Conservation (phyloP, 2,797 vertebrate species). For the Acipenser ruthenus region DNA sequence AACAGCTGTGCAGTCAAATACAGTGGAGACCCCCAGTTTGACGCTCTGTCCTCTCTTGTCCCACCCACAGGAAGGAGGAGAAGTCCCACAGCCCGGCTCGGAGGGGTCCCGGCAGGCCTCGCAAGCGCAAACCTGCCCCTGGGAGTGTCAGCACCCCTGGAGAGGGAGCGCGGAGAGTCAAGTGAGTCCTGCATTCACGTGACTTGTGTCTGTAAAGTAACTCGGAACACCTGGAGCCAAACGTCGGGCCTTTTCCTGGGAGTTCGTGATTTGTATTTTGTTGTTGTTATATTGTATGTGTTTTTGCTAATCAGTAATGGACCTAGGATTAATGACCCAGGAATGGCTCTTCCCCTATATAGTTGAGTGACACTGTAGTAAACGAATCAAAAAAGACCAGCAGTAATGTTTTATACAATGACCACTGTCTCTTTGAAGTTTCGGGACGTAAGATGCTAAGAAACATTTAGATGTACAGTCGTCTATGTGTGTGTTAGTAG, state of each 20-base stretch:
- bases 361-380: no score
- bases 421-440: no score
- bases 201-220: not conserved
- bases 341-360: no score
- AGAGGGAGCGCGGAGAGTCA: constrained; percentile 71
- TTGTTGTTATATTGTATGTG: not conserved
- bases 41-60: not conserved
- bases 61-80: constrained; percentile 75
- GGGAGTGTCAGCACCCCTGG: constrained; percentile 43
- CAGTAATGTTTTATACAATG: no score
- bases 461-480: no score
- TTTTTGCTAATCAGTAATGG: not conserved
- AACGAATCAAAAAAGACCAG: no score
- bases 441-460: no score
- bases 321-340: not conserved
- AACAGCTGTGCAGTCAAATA: no score
- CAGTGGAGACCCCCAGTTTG: not conserved
- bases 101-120: constrained; percentile 81
- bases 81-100: constrained; percentile 82
- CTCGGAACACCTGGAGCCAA: not conserved
- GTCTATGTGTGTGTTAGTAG: no score
- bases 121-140: constrained; percentile 74
- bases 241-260: not conserved
- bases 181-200: constrained; percentile 58
- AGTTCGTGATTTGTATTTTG: not conserved